A percentile compares a stretch with the other conserved stretches of the same genome.
Conservation (phyloP, 2,113 vertebrate species). For the Acinonyx jubatus region DNA sequence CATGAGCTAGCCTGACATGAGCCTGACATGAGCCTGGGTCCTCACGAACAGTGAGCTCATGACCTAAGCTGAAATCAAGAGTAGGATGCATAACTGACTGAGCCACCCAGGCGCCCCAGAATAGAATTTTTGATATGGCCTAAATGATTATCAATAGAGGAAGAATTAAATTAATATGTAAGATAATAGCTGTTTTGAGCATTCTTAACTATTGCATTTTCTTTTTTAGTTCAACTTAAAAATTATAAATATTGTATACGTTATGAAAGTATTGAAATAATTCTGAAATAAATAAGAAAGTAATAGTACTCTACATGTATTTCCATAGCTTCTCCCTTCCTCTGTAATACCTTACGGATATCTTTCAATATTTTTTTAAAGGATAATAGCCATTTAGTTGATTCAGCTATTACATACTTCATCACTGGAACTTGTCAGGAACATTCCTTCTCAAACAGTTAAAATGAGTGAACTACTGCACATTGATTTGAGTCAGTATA, state of each 20-base stretch:
- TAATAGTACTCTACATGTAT: neutral
- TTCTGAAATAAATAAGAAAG: neutral
- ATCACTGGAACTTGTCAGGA: neutral
- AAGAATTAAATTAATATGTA: conserved; percentile 10
- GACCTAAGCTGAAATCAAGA: no score
- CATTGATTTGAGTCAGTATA: neutral
- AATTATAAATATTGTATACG: neutral
- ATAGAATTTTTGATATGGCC: conserved; percentile 17
- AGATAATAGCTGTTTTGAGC: neutral
- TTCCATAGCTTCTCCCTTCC: neutral
- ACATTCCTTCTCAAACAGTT: neutral
- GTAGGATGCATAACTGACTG: no score
- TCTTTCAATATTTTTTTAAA: neutral
- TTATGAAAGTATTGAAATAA: neutral
- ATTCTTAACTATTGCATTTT: neutral
- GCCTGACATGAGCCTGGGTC: no score
- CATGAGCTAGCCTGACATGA: no score
- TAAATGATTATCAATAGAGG: neutral
- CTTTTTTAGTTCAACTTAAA: conserved; percentile 7
- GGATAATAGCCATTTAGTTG: neutral
- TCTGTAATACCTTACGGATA: neutral
- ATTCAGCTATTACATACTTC: neutral
- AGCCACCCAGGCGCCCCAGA: no score
- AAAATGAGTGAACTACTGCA: neutral
- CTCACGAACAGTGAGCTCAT: no score